Evolutionary conservation across 2,113 vertebrate genomes (phyloP).

Genomic region (Alces alces): DNA sequence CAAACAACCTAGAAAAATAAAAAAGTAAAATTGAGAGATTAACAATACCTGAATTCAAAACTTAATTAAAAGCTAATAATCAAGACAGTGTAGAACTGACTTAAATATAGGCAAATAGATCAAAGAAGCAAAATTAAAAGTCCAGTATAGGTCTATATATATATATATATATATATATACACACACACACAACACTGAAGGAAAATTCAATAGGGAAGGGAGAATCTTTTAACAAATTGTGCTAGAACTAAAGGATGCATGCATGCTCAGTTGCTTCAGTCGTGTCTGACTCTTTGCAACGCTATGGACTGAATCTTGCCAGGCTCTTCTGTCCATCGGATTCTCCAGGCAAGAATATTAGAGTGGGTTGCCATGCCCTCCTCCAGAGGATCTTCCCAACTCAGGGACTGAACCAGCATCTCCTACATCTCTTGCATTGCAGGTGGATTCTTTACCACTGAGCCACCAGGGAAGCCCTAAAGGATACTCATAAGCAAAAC

Average conservation of each 20-base stretch:
- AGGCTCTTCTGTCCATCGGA: neutral
- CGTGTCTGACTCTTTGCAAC: neutral
- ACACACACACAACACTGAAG: neutral
- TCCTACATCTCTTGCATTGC: neutral
- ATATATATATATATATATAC: neutral
- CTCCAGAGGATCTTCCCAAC: neutral
- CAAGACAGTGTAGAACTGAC: neutral
- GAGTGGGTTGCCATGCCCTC: neutral
- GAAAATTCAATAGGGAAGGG: neutral
- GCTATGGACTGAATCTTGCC: neutral
- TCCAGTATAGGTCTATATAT: neutral
- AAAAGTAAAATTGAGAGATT: neutral
- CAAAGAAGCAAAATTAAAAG: neutral
- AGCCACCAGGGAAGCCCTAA: neutral
- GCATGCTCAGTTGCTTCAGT: neutral
- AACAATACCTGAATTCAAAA: neutral
- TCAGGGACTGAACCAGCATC: neutral
- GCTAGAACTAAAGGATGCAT: neutral
- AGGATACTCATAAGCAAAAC: neutral
- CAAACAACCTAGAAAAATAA: neutral
- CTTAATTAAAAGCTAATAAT: neutral
- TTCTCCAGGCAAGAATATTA: neutral
- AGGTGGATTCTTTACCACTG: neutral
- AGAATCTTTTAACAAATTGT: neutral
- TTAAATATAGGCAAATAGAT: neutral